Percentiles rank a stretch among this genome's conserved stretches.
phyloP scores from a whole-genome alignment of 2,113 vertebrate species.

The Periophthalmus modestus region DNA sequence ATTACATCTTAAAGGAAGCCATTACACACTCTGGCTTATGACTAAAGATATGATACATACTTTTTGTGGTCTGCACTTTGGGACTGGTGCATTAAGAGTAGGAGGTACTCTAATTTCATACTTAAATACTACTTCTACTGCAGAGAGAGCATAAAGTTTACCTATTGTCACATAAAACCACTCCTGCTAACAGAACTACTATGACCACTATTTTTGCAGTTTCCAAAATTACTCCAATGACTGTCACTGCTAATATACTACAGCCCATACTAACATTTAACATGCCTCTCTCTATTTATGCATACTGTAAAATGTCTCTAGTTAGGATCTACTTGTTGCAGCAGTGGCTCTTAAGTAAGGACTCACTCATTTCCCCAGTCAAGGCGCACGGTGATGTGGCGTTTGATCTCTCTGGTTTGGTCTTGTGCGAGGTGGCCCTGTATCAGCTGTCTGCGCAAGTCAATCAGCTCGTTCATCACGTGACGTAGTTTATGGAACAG shows the following conservation, averaged over 20 bases:
- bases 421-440: conserved; percentile 95
- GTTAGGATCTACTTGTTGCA: neutral
- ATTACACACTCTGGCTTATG: conserved; percentile 36
- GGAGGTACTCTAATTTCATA: neutral
- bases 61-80: conserved; percentile 17
- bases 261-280: no score
- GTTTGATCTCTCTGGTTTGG: conserved; percentile 94
- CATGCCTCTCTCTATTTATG: no score
- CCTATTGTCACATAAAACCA: neutral
- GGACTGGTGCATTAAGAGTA: neutral
- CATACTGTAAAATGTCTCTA: neutral
- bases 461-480: conserved; percentile 97
- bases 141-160: neutral
- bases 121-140: neutral
- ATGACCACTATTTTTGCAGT: neutral
- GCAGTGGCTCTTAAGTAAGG: neutral
- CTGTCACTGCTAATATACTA: no score
- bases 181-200: neutral
- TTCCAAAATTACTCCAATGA: no score
- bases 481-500: conserved; percentile 96
- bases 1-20: conserved; percentile 54
- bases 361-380: conserved; percentile 99
- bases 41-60: conserved; percentile 32
- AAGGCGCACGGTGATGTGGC: conserved; percentile 92
- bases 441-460: conserved; percentile 93